Base-by-base conservation (phyloP, 2,797 vertebrate species). In the Karalla daura region DNA sequence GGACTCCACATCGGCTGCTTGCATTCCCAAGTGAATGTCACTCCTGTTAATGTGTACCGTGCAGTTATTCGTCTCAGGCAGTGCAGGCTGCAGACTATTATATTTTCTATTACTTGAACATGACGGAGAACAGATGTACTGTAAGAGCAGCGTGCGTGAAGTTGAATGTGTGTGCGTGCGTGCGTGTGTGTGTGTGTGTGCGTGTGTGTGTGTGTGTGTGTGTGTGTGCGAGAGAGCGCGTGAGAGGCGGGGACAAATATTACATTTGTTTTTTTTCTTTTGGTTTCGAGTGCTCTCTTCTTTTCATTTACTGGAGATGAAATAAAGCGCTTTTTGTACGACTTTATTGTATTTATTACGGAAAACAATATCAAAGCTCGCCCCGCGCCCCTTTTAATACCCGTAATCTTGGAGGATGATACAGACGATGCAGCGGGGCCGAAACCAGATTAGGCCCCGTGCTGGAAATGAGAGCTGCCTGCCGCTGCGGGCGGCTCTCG, bases 41-140 rank as follows among this genome's bases (percentile, higher is more conserved):
- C 72, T 80, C 80, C 43, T 85, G 77, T 89, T 73, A 27, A 71
- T 64, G 69, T 90, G 84, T 81, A 35, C 64, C 60, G 85, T 91
- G 83, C 59, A 60, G 71, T 83, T 78, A 56, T 85, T 72, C 52
- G 80, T 89, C 76, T 73, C 56, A 54, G 84, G 59, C 87, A 64
- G 73, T 20, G 76, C 81, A 64, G 71, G 56, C 77, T 70, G 76
- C 68, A 81, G 64, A 89, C 68, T 45, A 66, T 76, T 76, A 41
- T 83, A 79, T 90, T 89, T 91, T 89, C 70, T 86, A 86, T 78
- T 71, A 89, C 85, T 85, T 83, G 76, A 89, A 88, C 56, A 70
- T 13, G 44, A 76, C 62, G 66, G 45, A 55, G 47, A 83, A 45
- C 63, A 74, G 61, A 78, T 60, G 61, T 70, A 66, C 60, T 66